A percentile compares a stretch with the other conserved stretches of the same genome.
Evolutionary conservation across 1,140 invertebrate species (phyloP).

Genomic region (Drosophila kepulauana): DNA sequence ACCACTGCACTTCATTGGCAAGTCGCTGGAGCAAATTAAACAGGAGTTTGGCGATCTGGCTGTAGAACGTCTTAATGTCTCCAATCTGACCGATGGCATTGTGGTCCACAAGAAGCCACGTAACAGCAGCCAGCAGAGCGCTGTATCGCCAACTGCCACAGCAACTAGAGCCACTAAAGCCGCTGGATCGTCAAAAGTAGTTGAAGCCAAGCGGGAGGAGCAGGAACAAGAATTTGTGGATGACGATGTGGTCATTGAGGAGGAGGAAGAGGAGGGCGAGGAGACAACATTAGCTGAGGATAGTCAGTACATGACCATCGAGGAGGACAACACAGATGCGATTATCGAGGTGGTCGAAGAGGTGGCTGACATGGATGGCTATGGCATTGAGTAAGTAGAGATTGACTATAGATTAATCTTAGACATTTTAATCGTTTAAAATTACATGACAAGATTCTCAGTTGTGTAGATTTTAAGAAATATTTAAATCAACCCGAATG

Average conservation of each 20-base stretch:
- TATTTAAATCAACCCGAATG: too few species aligned
- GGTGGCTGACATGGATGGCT: constrained; percentile 57
- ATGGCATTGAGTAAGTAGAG: constrained; percentile 64
- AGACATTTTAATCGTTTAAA: too few species aligned
- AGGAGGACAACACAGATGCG: constrained; percentile 60
- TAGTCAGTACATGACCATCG: constrained; percentile 53
- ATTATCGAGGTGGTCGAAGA: constrained; percentile 74
- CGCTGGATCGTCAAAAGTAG: neutral
- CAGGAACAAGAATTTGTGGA: constrained; percentile 40
- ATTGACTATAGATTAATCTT: too few species aligned
- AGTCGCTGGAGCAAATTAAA: constrained; percentile 73
- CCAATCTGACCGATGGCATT: constrained; percentile 61
- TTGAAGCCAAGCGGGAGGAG: neutral
- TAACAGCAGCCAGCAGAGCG: constrained; percentile 11
- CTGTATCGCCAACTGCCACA: neutral
- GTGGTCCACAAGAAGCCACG: constrained; percentile 71
- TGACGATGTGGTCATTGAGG: constrained; percentile 54
- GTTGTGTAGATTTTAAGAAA: too few species aligned
- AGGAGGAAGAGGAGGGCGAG: constrained; percentile 37
- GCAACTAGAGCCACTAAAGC: neutral
- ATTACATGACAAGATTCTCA: too few species aligned
- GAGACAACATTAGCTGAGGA: constrained; percentile 9
- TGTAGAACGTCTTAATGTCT: constrained; percentile 67
- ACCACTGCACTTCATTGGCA: constrained; percentile 68
- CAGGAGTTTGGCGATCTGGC: constrained; percentile 70